Conservation (phyloP, 2,797 vertebrate species). For the Taeniopygia guttata region DNA sequence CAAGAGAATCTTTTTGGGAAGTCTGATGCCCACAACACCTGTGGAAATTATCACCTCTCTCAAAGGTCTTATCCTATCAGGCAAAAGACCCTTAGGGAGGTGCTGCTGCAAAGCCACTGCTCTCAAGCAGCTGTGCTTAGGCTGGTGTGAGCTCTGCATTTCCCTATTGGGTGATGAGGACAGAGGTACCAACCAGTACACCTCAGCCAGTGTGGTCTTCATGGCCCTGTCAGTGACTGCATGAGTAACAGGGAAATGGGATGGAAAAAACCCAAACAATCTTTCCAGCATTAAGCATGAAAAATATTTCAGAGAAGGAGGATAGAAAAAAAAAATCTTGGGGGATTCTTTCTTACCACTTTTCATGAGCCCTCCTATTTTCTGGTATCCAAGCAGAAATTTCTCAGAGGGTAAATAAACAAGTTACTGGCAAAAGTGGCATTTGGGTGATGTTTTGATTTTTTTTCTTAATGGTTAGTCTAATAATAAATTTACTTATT, state of each 20-base stretch:
- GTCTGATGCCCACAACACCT: background rate
- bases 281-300: background rate
- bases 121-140: background rate
- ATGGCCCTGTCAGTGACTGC: background rate
- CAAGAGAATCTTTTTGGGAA: background rate
- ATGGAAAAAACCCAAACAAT: background rate
- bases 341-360: background rate
- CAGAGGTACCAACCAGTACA: background rate
- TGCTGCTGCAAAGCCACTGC: background rate
- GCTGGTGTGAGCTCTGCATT: background rate
- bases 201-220: background rate
- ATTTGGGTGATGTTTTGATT: background rate
- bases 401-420: background rate
- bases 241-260: fast-evolving
- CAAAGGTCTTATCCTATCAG: background rate
- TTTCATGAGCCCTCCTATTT: background rate
- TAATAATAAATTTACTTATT: background rate
- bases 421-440: background rate
- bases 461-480: background rate
- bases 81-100: background rate
- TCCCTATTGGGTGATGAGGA: fast-evolving
- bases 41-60: background rate
- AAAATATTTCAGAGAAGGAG: background rate
- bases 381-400: background rate
- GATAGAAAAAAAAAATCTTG: background rate